Conservation (phyloP, 2,113 vertebrate genomes). For the Sorex fumeus region DNA sequence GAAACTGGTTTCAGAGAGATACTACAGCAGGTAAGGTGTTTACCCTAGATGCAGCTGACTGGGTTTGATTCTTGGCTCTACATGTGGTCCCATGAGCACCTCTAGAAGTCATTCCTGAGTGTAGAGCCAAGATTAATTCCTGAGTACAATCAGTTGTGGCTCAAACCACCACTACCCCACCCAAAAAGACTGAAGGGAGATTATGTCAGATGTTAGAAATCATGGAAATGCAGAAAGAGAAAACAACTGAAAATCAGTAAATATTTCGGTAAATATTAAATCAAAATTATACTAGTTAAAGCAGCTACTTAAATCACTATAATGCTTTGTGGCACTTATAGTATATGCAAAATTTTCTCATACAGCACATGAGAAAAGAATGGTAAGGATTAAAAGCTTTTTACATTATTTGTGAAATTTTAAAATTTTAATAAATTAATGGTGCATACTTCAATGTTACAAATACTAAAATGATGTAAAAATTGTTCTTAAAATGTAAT, state of each 20-base stretch:
- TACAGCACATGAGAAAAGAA: background rate
- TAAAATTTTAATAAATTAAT: constrained; percentile 30
- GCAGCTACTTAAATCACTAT: background rate
- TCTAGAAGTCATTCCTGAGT: too few species aligned
- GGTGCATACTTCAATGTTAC: background rate
- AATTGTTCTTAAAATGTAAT: constrained; percentile 17
- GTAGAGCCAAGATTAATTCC: too few species aligned
- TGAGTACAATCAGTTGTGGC: too few species aligned
- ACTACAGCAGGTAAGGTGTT: too few species aligned
- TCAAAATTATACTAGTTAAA: too few species aligned
- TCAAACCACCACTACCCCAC: too few species aligned
- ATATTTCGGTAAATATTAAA: background rate
- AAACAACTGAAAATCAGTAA: background rate
- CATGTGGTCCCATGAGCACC: too few species aligned
- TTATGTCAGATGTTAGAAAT: background rate
- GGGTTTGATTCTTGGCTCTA: too few species aligned
- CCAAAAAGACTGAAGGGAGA: background rate
- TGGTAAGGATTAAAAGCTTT: background rate
- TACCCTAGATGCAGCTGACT: too few species aligned
- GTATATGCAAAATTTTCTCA: background rate
- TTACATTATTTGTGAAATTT: background rate
- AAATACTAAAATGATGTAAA: background rate
- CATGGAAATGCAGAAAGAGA: background rate
- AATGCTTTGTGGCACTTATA: background rate
- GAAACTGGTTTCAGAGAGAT: too few species aligned